phyloP scores from a whole-genome alignment of 2,888 invertebrate species.

The Amblyjoppa proteus region DNA sequence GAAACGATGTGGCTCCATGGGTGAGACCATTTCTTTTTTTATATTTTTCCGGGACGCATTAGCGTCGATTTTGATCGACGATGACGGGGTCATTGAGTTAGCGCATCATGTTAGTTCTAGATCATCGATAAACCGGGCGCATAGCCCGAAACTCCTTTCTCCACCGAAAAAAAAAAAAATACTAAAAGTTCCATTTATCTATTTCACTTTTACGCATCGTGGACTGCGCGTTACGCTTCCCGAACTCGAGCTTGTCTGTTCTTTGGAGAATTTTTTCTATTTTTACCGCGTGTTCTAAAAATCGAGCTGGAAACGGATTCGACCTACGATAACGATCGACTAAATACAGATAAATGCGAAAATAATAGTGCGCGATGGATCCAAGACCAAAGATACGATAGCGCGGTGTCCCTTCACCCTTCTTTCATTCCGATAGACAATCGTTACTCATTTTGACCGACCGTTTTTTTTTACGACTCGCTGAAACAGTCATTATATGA shows the following conservation, averaged over 20 bases:
- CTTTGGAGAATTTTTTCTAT: constrained; percentile 14
- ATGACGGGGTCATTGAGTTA: constrained; percentile 53
- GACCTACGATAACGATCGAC: constrained; percentile 9
- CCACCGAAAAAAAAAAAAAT: constrained; percentile 21
- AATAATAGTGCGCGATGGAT: constrained; percentile 37
- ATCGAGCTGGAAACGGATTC: constrained; percentile 32
- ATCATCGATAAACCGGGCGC: constrained; percentile 55
- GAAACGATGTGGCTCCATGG: constrained; percentile 42
- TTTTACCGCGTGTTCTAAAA: background rate
- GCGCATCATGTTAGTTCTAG: constrained; percentile 56
- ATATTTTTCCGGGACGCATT: constrained; percentile 52
- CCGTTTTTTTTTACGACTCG: background rate
- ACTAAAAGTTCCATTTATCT: constrained; percentile 37
- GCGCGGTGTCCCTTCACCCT: background rate
- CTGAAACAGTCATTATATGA: constrained; percentile 24
- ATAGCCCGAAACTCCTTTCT: constrained; percentile 18
- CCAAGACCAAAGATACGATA: constrained; percentile 28
- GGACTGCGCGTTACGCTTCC: background rate
- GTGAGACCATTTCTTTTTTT: constrained; percentile 15
- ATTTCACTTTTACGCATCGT: constrained; percentile 21
- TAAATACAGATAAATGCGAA: constrained; percentile 55
- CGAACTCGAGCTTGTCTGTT: constrained; percentile 32
- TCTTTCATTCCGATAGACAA: background rate
- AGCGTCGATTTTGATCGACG: constrained; percentile 65
- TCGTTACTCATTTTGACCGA: background rate